A percentile compares a stretch with the other conserved stretches of the same genome.
phyloP scores from a whole-genome alignment of 2,888 invertebrate species.

The Metopia argyrocephala region DNA sequence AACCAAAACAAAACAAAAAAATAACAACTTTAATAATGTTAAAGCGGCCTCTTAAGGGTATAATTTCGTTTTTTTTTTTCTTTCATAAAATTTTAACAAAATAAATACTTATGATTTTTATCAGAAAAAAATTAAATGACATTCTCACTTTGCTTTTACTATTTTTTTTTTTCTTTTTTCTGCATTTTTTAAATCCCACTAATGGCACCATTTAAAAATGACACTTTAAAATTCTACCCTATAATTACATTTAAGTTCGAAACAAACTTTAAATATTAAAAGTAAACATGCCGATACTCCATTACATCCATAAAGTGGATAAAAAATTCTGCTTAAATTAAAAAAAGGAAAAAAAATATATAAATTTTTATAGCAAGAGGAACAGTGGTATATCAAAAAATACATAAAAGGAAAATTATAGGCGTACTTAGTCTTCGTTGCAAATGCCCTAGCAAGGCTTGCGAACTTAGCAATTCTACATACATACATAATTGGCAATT shows the following conservation, averaged over 20 bases:
- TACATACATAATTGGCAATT: too few relatives aligned
- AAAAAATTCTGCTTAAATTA: neutral
- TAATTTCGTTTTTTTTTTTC: conserved; percentile 10
- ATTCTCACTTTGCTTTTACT: neutral
- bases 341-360: too few relatives aligned
- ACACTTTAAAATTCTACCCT: conserved; percentile 42
- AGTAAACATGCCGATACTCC: neutral
- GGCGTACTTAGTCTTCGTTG: too few relatives aligned
- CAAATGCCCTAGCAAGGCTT: too few relatives aligned
- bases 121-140: conserved; percentile 45
- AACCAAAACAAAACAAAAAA: neutral
- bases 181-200: conserved; percentile 23
- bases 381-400: too few relatives aligned
- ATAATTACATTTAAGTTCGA: neutral
- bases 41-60: conserved; percentile 30
- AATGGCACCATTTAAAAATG: conserved; percentile 51
- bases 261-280: neutral
- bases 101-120: conserved; percentile 44
- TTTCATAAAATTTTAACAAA: neutral
- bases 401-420: too few relatives aligned
- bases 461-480: too few relatives aligned
- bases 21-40: conserved; percentile 6
- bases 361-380: too few relatives aligned
- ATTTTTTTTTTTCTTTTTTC: conserved; percentile 1
- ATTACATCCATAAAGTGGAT: neutral